phyloP scores from a whole-genome alignment of 2,797 vertebrate genomes.

The Oreortyx pictus region DNA sequence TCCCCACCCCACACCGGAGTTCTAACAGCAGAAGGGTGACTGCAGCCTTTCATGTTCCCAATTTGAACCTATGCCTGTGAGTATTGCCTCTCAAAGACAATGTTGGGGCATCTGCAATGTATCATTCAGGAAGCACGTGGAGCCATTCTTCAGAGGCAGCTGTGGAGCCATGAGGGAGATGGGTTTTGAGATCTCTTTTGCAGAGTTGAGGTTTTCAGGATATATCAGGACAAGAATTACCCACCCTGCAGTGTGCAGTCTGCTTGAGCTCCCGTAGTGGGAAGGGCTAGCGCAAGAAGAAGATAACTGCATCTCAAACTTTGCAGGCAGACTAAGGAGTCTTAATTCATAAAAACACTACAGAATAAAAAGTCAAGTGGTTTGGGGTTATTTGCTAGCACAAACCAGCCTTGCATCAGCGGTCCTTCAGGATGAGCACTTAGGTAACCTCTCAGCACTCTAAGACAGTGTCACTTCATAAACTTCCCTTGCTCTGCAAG shows the following conservation, averaged over 20 bases:
- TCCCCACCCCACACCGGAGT: background rate
- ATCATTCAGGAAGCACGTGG: background rate
- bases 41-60: background rate
- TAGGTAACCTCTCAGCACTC: background rate
- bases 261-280: background rate
- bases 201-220: accelerated
- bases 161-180: background rate
- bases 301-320: background rate
- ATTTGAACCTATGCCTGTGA: background rate
- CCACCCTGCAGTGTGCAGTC: background rate
- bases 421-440: background rate
- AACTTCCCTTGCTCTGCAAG: background rate
- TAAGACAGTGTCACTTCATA: background rate
- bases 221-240: background rate
- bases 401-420: background rate
- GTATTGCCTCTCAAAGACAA: constrained; percentile 13
- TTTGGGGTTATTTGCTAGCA: background rate
- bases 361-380: background rate
- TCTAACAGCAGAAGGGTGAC: background rate
- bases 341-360: background rate
- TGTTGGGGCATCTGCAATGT: background rate
- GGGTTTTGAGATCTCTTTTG: background rate
- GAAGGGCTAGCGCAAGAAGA: background rate
- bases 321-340: background rate
- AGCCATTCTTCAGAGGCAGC: background rate